phyloP scores from a whole-genome alignment of 2,113 vertebrate species.

The Cryptomyrus ogoouensis region DNA sequence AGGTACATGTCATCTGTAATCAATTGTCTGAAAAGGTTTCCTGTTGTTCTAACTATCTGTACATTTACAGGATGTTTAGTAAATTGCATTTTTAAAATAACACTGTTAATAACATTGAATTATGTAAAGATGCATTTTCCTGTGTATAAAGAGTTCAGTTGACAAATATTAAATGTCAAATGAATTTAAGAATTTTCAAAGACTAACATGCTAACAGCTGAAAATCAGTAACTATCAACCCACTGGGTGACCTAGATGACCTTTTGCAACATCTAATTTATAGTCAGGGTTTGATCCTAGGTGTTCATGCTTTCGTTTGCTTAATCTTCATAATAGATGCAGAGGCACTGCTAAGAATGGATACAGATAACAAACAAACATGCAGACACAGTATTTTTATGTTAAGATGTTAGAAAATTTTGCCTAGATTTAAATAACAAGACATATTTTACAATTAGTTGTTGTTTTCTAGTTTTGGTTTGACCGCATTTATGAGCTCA shows the following conservation, averaged over 20 bases:
- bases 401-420: background rate
- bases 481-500: background rate
- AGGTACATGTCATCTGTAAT: background rate
- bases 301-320: background rate
- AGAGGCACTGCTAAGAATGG: background rate
- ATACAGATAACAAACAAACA: background rate
- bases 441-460: background rate
- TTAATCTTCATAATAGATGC: background rate
- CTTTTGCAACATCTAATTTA: background rate
- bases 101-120: background rate
- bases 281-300: background rate
- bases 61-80: background rate
- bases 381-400: background rate
- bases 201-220: background rate
- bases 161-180: background rate
- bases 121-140: background rate
- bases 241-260: background rate
- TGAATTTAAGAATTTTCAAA: background rate
- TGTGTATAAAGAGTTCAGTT: background rate
- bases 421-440: background rate
- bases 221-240: background rate
- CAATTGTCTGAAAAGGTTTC: background rate
- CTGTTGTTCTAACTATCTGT: background rate
- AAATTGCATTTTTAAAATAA: background rate
- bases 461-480: background rate